Conservation (phyloP, 1,140 invertebrate species). For the Pararge aegeria region DNA sequence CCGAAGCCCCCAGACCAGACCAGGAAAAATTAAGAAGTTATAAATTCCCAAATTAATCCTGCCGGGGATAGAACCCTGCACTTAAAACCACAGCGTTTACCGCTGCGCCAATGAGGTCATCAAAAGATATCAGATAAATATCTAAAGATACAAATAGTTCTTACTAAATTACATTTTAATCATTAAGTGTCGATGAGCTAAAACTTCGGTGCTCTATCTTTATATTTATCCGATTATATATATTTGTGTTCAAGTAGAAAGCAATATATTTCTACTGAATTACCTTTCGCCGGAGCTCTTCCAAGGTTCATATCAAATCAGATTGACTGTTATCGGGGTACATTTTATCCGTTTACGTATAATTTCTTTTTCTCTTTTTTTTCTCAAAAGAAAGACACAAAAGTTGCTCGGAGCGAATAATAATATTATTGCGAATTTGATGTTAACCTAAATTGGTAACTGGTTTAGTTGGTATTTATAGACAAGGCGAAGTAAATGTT, state of each 20-base stretch:
- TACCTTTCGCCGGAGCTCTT: constrained; percentile 4
- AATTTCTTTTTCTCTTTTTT: background rate
- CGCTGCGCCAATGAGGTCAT: no score
- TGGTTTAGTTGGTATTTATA: no score
- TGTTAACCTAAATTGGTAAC: no score
- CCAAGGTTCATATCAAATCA: constrained; percentile 3
- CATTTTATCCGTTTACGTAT: background rate
- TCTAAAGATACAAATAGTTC: background rate
- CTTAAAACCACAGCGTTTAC: no score
- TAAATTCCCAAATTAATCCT: no score
- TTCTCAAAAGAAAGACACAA: background rate
- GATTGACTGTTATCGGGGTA: background rate
- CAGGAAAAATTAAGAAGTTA: no score
- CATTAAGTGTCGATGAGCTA: background rate
- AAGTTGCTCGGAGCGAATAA: background rate
- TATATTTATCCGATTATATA: constrained; percentile 9
- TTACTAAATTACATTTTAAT: background rate
- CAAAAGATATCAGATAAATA: background rate
- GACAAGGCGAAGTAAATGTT: no score
- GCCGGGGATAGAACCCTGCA: no score
- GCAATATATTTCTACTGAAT: constrained; percentile 1
- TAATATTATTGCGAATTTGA: background rate
- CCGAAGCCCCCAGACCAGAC: no score
- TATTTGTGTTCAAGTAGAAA: background rate
- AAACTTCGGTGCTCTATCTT: constrained; percentile 3